These are phyloP conservation scores for Pangasius krempfi DNA, from an alignment of 2,797 vertebrate genomes.

Conservation along the genomic window DNA sequence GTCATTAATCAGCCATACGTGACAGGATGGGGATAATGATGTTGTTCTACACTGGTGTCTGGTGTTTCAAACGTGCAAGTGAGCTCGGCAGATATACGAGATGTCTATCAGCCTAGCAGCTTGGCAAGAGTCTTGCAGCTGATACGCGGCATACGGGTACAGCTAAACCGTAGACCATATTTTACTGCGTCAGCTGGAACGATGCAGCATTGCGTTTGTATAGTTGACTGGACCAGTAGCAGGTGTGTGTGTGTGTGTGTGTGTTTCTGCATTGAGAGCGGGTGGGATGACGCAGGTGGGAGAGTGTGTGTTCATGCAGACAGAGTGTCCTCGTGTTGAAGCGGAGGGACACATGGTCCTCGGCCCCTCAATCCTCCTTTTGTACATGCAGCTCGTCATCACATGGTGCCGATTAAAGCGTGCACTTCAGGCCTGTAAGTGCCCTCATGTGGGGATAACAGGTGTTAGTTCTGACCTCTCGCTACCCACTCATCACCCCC, in stretches of 20 bases:
- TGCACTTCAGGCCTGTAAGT: constrained; percentile 52
- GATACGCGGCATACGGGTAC: background rate
- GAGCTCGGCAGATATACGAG: constrained; percentile 2
- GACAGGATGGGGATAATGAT: background rate
- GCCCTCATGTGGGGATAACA: constrained; percentile 48
- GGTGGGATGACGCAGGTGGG: constrained; percentile 43
- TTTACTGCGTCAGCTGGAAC: constrained; percentile 15
- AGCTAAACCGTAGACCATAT: constrained; percentile 12
- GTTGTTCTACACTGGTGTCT: background rate
- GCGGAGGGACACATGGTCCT: constrained; percentile 53
- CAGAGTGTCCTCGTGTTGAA: constrained; percentile 37
- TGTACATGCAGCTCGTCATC: constrained; percentile 43
- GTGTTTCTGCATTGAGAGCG: background rate
- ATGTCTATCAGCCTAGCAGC: constrained; percentile 19
- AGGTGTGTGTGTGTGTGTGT: background rate
- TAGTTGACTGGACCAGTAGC: constrained; percentile 6
- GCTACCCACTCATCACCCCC: background rate
- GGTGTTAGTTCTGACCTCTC: constrained; percentile 54
- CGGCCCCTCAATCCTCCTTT: constrained; percentile 56
- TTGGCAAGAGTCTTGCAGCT: constrained; percentile 12
- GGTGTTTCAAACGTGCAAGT: constrained; percentile 11
- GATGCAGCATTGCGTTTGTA: background rate
- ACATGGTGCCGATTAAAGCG: constrained; percentile 55
- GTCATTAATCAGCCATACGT: background rate
- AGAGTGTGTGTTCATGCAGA: constrained; percentile 22